Percentiles rank a stretch among this genome's conserved stretches.
phyloP scores from a whole-genome alignment of 1,140 invertebrate genomes.

The Melitaea cinxia region DNA sequence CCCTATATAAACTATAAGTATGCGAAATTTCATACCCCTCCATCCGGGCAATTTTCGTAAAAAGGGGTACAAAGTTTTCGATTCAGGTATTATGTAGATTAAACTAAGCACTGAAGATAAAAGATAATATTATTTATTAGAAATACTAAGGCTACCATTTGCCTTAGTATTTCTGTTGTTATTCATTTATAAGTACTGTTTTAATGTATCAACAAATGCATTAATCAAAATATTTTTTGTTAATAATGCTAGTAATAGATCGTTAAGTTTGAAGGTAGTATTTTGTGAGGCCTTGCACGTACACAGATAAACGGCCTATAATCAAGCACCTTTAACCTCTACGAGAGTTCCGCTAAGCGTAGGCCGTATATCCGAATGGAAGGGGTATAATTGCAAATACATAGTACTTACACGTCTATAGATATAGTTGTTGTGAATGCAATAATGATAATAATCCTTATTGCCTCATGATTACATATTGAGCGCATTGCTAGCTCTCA shows the following conservation, averaged over 20 bases:
- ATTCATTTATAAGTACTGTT: too few species aligned
- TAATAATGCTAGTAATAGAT: neutral
- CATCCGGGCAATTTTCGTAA: too few species aligned
- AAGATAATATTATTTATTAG: too few species aligned
- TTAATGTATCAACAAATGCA: too few species aligned
- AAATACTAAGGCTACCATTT: too few species aligned
- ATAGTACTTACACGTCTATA: neutral
- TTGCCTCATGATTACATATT: slow-evolving; percentile 20
- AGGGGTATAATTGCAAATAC: neutral
- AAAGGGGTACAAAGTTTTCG: too few species aligned
- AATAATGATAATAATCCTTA: slow-evolving; percentile 9
- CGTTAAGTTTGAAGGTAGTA: neutral
- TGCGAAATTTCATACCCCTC: too few species aligned
- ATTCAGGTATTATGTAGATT: too few species aligned
- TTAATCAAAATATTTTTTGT: neutral
- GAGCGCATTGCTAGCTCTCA: neutral
- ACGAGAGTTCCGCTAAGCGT: slow-evolving; percentile 29
- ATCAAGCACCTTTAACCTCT: slow-evolving; percentile 46
- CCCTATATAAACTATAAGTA: too few species aligned
- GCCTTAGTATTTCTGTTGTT: too few species aligned
- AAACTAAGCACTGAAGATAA: too few species aligned
- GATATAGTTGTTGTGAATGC: neutral
- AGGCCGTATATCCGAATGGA: neutral
- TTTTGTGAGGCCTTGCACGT: slow-evolving; percentile 45
- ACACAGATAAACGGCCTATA: slow-evolving; percentile 46